Evolutionary conservation across 2,888 invertebrate species (phyloP).

Genomic region (Halocaridina rubra): DNA sequence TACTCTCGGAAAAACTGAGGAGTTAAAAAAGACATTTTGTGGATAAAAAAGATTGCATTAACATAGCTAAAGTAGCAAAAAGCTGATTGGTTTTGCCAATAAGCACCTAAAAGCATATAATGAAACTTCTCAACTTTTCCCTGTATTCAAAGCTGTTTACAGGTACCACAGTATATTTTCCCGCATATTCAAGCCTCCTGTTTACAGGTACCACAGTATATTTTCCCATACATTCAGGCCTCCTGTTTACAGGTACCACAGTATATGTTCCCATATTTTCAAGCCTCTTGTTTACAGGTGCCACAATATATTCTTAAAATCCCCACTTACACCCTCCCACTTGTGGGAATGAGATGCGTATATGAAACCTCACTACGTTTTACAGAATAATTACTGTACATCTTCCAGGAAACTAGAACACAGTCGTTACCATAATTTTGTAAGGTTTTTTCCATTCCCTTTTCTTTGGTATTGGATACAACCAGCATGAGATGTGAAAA

Average conservation of each 20-base stretch:
- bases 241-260: not conserved
- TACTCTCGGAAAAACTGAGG: no score
- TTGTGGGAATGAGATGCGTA: not conserved
- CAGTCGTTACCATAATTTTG: no score
- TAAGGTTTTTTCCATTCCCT: not conserved
- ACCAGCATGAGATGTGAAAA: no score
- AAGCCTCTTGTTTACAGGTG: not conserved
- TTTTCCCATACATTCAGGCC: not conserved
- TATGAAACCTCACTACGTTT: not conserved
- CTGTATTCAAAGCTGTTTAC: no score
- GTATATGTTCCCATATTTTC: not conserved
- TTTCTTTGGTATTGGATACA: no score
- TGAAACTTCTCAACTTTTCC: no score
- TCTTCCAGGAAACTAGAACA: no score
- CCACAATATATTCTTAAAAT: not conserved
- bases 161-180: not conserved
- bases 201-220: not conserved
- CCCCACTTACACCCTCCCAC: not conserved
- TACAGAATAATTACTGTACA: not conserved
- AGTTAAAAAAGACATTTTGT: no score
- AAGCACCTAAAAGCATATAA: slow-evolving; percentile 49
- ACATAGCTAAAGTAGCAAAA: slow-evolving; percentile 9
- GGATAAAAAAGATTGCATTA: slow-evolving; percentile 8
- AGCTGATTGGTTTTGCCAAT: slow-evolving; percentile 31
- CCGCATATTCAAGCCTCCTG: not conserved